Percentiles rank a stretch among this genome's conserved stretches.
These are phyloP conservation scores for Cataglyphis rosenhaueri DNA, from an alignment of 2,888 invertebrate genomes.

Conservation along the genomic window DNA sequence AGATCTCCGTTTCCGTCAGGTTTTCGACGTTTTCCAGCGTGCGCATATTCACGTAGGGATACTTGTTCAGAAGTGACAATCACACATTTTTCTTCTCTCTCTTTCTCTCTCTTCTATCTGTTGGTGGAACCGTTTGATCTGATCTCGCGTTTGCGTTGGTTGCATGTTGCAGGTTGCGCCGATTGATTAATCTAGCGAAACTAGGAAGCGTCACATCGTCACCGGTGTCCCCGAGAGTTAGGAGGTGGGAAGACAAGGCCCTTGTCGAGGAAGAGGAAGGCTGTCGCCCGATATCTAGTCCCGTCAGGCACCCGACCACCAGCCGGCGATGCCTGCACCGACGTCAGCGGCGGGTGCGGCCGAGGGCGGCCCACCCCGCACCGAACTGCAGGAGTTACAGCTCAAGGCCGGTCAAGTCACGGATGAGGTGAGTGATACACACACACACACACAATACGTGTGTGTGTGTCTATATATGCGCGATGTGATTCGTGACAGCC, in stretches of 20 bases:
- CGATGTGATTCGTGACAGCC: background rate
- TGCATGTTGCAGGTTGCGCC: slow-evolving; percentile 31
- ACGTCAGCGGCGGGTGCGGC: slow-evolving; percentile 87
- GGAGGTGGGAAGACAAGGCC: background rate
- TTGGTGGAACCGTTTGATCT: background rate
- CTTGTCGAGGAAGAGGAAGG: slow-evolving; percentile 37
- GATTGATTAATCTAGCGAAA: background rate
- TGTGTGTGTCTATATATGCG: background rate
- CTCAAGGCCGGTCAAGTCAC: slow-evolving; percentile 93
- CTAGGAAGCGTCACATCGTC: slow-evolving; percentile 22
- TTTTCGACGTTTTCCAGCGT: background rate
- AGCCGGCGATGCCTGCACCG: slow-evolving; percentile 84
- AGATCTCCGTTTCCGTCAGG: background rate
- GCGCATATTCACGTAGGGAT: slow-evolving; percentile 34
- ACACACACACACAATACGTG: background rate
- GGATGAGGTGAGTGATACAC: slow-evolving; percentile 91
- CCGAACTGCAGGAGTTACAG: slow-evolving; percentile 96
- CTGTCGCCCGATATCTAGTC: slow-evolving; percentile 17
- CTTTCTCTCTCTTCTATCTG: no score
- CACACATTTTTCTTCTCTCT: no score
- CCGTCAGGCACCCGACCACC: slow-evolving; percentile 50
- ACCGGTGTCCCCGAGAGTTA: background rate
- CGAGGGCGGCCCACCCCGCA: slow-evolving; percentile 91
- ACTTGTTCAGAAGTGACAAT: background rate
- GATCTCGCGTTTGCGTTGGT: slow-evolving; percentile 3